A percentile compares a stretch with the other conserved stretches of the same genome.
Conservation (phyloP, 2,113 vertebrate genomes). For the Eulemur macaco region DNA sequence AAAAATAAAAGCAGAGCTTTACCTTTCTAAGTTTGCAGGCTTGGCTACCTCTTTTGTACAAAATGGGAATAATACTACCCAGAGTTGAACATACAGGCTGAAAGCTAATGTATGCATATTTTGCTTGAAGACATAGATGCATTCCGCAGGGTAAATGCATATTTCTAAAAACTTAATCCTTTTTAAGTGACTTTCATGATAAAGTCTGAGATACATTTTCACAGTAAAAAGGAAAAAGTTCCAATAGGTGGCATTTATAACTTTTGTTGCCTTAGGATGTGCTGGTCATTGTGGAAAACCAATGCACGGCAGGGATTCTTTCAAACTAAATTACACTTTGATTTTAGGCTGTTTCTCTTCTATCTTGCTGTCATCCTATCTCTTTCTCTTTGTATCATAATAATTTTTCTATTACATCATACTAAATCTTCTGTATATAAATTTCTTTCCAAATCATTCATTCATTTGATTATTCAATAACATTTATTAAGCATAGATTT, state of each 20-base stretch:
- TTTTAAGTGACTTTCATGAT: not conserved
- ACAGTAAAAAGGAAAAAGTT: not conserved
- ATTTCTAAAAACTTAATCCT: slow-evolving; percentile 27
- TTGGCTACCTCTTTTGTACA: not conserved
- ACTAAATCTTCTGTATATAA: not conserved
- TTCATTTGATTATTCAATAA: not conserved
- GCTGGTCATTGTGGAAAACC: not conserved
- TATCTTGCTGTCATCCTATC: not conserved
- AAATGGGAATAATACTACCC: not conserved
- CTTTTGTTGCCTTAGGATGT: not conserved
- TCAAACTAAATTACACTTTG: slow-evolving; percentile 8
- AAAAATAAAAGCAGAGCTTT: not conserved
- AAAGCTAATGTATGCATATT: not conserved
- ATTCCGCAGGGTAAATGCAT: not conserved
- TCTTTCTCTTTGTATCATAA: slow-evolving; percentile 1
- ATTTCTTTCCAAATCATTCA: not conserved
- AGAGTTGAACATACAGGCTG: not conserved
- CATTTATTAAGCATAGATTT: not conserved
- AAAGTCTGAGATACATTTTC: slow-evolving; percentile 24
- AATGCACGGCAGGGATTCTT: not conserved
- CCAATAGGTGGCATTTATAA: not conserved
- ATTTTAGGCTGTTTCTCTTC: not conserved
- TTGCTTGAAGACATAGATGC: not conserved
- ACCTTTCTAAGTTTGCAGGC: not conserved
- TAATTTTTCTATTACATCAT: not conserved